Evolutionary conservation across 2,888 invertebrate species (phyloP).

Genomic region (Thyatira batis): DNA sequence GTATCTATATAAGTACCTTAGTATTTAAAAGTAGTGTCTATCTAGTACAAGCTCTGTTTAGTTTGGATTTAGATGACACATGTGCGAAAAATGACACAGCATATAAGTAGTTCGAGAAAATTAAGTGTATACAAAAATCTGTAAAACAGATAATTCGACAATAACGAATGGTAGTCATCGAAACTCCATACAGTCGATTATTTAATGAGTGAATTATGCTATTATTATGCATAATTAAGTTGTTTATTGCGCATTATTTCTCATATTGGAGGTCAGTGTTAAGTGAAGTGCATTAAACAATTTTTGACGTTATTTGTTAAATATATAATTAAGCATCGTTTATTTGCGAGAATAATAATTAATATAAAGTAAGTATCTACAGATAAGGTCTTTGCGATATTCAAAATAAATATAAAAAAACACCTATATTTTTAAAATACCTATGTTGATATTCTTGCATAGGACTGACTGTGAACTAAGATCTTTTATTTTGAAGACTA

Average conservation of each 20-base stretch:
- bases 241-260: not conserved
- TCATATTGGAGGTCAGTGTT: slow-evolving; percentile 2
- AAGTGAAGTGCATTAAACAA: slow-evolving; percentile 1
- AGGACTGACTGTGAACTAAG: too few species aligned
- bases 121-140: not conserved
- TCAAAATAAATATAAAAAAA: too few species aligned
- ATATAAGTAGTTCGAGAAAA: too few species aligned
- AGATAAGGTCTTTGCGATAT: too few species aligned
- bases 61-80: too few species aligned
- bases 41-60: too few species aligned
- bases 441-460: too few species aligned
- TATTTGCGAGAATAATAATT: not conserved
- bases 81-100: not conserved
- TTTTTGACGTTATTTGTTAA: not conserved
- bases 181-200: not conserved
- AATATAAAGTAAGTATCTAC: not conserved
- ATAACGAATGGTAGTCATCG: not conserved
- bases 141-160: not conserved
- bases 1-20: too few species aligned
- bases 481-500: too few species aligned
- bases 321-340: not conserved
- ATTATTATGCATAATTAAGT: slow-evolving; percentile 2
- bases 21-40: too few species aligned
- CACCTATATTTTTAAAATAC: too few species aligned
- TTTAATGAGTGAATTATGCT: not conserved